Base-by-base conservation (phyloP, 2,113 vertebrate species). In the Peromyscus californicus region DNA sequence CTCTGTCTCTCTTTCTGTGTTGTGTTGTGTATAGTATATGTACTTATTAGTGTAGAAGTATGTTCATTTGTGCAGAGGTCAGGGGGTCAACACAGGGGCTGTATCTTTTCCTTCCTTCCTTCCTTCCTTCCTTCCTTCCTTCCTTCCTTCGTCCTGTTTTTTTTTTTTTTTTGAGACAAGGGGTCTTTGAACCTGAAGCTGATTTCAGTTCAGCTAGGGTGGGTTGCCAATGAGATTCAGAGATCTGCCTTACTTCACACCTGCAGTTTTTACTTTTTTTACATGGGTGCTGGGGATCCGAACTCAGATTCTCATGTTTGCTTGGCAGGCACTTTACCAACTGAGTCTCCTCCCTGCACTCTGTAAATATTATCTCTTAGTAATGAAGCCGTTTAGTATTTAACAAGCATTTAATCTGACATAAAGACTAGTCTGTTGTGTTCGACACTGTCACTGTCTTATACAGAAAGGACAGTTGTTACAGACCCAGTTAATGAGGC, bases 351-450 rank as follows among this genome's bases (percentile, higher is more conserved):
- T 82, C 21, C 11, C 79, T 82, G 5, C 48, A 59, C 36, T 5
- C 54, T 59, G 54, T n/a, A 86, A 88, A 10, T 42, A 85, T 88
- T 69, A 70, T 42, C 42, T 88, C 92, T 90, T 94, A 54, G 51
- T 70, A 42, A 82, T 90, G 45, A 96, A 36, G 80, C 6, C 12
- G 22, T n/a, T 76, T 75, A 45, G 89, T 22, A 65, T 31, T 97
- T 72, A 51, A 61, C 79, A 80, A 65, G 48, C 45, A 79, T 42
- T 92, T 82, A 75, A 72, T 97, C 84, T 92, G 65, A 51, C 33
- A 31, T 59, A n/a, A 89, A 69, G 10, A 48, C 24, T 42, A 65
- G 79, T 79, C 6, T 7, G 22, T 54, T 87, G 57, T 90, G 45
- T 61, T 67, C 75, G 45, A 80, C 86, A 36, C 94, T 31, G 57